Base-by-base conservation (phyloP, 2,113 vertebrate genomes). In the Prolemur simus region DNA sequence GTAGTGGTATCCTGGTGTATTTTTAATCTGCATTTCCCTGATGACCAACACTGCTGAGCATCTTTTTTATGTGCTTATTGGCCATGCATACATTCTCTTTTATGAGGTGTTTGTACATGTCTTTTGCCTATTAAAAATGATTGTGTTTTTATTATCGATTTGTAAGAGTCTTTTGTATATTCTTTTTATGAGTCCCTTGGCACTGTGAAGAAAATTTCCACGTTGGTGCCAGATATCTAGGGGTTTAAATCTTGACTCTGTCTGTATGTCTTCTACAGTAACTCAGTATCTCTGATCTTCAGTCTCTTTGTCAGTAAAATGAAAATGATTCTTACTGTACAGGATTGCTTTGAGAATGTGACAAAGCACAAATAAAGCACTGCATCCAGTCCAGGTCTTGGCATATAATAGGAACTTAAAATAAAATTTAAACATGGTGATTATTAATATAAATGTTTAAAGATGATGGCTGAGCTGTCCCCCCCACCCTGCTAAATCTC, bases 21-120 rank as follows among this genome's bases (percentile, higher is more conserved):
- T 69, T 92, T 97, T 83, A 68, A 85, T 91, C 90, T 87, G 18
- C 21, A 49, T 64, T 91, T 95, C 9, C 21, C 56, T 78, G 45
- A 42, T 60, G 64, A 25, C 27, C n/a, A 83, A 21, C 3, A 63
- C n/a, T 18, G 0, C 17, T 17, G 45, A 74, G 63, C 13, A 45
- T 76, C 47, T 29, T 92, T 86, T 86, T 54, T 17, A 63, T 58
- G 49, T 77, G 39, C 27, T 82, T 21, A 47, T 45, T 81, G 74
- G 47, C 42, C 66, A 54, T 2, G 2, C 42, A 54, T 10, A 4
- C 13, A 15, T 95, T 92, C 37, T 92, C 21, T 68, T 86, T 89
- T 39, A 14, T 54, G 37, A 89, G 34, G 10, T 76, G 20, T 92
- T 77, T 91, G 20, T 78, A 42, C 10, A 63, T 47, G 37, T 89